Evolutionary conservation across 2,113 vertebrate species (phyloP), one percentile per base, ranked within the genome.

Genomic region (Charadrius vociferus): DNA sequence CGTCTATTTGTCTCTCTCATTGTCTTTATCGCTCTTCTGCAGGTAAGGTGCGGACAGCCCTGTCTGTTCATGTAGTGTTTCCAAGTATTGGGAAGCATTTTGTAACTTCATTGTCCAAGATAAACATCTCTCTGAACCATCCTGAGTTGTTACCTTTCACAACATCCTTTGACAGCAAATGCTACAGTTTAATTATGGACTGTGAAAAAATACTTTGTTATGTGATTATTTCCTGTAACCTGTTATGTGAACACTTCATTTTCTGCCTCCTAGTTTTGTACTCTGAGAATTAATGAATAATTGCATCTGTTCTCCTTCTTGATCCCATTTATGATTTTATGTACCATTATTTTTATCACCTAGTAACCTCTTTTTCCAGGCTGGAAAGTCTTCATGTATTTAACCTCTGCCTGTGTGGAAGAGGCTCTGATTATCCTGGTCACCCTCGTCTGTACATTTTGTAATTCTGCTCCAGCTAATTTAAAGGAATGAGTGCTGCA

Each of bases 1-100:
- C 4, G 6, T 22, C 2, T 24, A 34, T 12, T 27, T 3, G 0
- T 67, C 20, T 52, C 11, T 61, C 24, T 23, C 10, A 2, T 14
- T 8, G 22, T 34, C 47, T 14, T 26, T 84, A 7, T 7, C 1
- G 2, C 36, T 86, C 16, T 50, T 47, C 81, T 29, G 21, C 78
- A 63, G 52, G 56, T 50, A 23, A 27, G 0, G 8, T n/a, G 17
- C n/a, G 32, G 36, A 47, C 36, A 26, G 37, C 55, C 27, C 12
- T 37, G 1, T 27, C 23, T 68, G 24, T 41, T 86, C 61, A 50
- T 7, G 9, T 45, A 9, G 12, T 27, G 11, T 53, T 88, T 95
- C 41, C 45, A 83, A 29, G 58, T 22, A 26, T 2, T n/a, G 15
- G 43, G 37, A 90, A 85, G 56, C 32, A 30, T 55, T 93, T 77